These are phyloP conservation scores for Platanista minor DNA, from an alignment of 2,113 vertebrate species.

Conservation along the genomic window DNA sequence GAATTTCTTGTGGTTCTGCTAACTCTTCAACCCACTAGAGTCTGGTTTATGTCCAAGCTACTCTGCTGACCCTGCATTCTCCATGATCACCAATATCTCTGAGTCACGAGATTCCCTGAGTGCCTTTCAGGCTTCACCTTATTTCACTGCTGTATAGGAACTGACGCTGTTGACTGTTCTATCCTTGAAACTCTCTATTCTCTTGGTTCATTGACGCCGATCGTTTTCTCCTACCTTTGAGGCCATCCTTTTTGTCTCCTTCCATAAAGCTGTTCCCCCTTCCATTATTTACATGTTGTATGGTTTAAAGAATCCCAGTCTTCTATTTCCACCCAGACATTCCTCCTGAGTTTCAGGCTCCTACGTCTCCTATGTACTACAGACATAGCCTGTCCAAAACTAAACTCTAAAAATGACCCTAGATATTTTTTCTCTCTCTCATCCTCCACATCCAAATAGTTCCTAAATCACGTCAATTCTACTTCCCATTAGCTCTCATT, in stretches of 20 bases:
- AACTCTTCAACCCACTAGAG: not conserved
- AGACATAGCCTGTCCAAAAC: not conserved
- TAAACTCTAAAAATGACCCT: not conserved
- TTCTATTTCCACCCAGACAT: not conserved
- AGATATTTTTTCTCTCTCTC: not conserved
- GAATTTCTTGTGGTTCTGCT: not conserved
- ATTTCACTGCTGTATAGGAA: not conserved
- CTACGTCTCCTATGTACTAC: not conserved
- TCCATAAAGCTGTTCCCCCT: not conserved
- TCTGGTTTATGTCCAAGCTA: not conserved
- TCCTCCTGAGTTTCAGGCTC: not conserved
- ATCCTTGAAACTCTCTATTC: not conserved
- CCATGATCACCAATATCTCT: not conserved
- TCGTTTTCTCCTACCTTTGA: not conserved
- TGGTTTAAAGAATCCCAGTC: not conserved
- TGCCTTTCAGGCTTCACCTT: not conserved
- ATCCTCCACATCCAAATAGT: not conserved
- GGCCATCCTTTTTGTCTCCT: not conserved
- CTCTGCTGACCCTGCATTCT: too few relatives aligned
- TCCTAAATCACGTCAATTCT: not conserved
- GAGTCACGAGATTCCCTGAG: not conserved
- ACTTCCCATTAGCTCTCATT: not conserved
- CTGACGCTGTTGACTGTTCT: not conserved
- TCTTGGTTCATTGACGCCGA: not conserved
- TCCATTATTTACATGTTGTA: not conserved